Conservation (phyloP, 2,888 invertebrate species). For the Resseliella maxima region DNA sequence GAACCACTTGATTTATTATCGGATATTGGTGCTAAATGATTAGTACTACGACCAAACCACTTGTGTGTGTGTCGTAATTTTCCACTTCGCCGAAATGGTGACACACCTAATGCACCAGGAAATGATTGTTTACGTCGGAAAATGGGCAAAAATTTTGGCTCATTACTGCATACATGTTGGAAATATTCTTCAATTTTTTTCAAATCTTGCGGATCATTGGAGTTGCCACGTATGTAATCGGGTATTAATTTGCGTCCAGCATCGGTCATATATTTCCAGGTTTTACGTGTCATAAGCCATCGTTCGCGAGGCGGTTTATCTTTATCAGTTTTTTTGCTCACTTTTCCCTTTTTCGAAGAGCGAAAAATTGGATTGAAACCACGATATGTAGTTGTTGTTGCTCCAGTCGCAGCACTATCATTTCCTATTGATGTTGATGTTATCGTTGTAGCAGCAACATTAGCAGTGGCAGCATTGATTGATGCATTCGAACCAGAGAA, state of each 20-base stretch:
- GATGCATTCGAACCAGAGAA: slow-evolving; percentile 24
- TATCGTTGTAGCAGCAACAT: not conserved
- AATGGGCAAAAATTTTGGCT: slow-evolving; percentile 77
- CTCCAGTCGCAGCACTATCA: not conserved
- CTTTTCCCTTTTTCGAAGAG: slow-evolving; percentile 16
- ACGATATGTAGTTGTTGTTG: not conserved
- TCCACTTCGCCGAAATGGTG: slow-evolving; percentile 42
- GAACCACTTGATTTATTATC: slow-evolving; percentile 63
- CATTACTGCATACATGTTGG: slow-evolving; percentile 82
- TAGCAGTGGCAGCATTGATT: slow-evolving; percentile 18
- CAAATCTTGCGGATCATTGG: slow-evolving; percentile 80
- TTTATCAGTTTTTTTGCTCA: slow-evolving; percentile 34
- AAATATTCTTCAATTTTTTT: slow-evolving; percentile 86
- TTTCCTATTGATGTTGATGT: not conserved
- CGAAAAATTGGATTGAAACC: not conserved
- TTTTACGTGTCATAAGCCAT: slow-evolving; percentile 88
- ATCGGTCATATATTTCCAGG: slow-evolving; percentile 94
- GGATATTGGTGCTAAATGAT: slow-evolving; percentile 71
- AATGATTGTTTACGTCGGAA: slow-evolving; percentile 84
- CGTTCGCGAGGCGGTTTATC: slow-evolving; percentile 73
- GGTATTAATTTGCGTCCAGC: slow-evolving; percentile 87
- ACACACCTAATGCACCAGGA: slow-evolving; percentile 73
- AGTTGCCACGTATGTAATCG: slow-evolving; percentile 73
- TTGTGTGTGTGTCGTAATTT: not conserved
- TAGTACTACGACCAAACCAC: slow-evolving; percentile 66